Base-by-base conservation (phyloP, 1,140 invertebrate genomes). In the Apolygus lucorum region DNA sequence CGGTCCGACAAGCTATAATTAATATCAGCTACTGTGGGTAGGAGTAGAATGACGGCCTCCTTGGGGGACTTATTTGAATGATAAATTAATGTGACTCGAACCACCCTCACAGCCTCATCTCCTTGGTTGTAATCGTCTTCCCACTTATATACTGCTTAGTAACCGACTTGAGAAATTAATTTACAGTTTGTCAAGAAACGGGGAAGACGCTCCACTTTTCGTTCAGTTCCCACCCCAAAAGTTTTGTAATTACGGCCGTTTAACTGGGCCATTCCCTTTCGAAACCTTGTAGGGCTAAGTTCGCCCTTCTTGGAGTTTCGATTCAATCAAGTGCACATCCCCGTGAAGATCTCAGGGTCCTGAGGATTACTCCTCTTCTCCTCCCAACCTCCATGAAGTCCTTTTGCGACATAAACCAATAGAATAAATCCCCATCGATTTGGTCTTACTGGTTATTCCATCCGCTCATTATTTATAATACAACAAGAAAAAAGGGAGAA, bases 401-500 rank as follows among this genome's bases (percentile, higher is more conserved):
- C 29, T 26, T n/a, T 24, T 8, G n/a, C 64, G 29, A n/a, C 64
- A 34, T 66, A 66, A 66, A 66, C 64, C 64, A 66, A 66, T 66
- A 66, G 64, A 66, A 66, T 66, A 66, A 66, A 66, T 66, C 64
- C 64, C 27, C n/a, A 66, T 66, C 64, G 64, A 66, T 66, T 42
- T 34, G 27, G 27, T 66, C 64, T 66, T 66, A 66, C 64, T 24
- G 64, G 64, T 66, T 66, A 66, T 66, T 66, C 64, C 64, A 29
- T 66, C 64, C 64, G 64, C 64, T 66, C 64, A 66, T 66, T 66
- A 66, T 66, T 66, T 66, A 66, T 66, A 66, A 66, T 66, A 66
- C 64, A 34, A 28, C n/a, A 34, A 66, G 34, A 66, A 63, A 63
- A 2, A 27, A 63, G 62, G 27, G 54, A 63, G 62, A 2, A 14